Base-by-base conservation (phyloP, 2,797 vertebrate genomes). In the Cygnus olor region DNA sequence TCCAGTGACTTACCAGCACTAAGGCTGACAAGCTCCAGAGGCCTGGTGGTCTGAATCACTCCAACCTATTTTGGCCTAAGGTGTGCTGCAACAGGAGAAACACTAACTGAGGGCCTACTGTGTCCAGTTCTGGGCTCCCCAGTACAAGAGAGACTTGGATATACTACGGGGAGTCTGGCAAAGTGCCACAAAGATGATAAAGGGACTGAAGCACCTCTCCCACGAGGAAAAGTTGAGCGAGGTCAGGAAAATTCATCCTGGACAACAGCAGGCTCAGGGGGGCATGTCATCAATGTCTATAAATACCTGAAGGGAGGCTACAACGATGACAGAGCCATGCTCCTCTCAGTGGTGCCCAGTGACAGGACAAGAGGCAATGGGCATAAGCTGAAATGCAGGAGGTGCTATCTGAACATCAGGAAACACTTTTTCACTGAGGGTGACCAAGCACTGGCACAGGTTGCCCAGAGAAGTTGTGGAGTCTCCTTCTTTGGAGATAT, bases 221-320 rank as follows among this genome's bases (percentile, higher is more conserved):
- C 47, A 8, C 2, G 47, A 44, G 60, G 4, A 4, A 57, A 60
- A 27, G 11, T 54, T 30, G 16, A 47, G 58, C 58, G 7, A 51
- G 17, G 32, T 6, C 4, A 6, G 14, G 10, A 40, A 38, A 68
- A 19, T 34, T 56, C 63, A 38, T 28, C 8, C 38, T 32, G 25
- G 32, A 64, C 24, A 58, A 70, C 6, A 38, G 13, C 10, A 88
- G 25, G 32, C 32, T 82, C 14, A 38, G 7, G 36, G 11, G 18
- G 15, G 2, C 4, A 21, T 24, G 12, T 76, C 10, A 30, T 20
- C 0, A 9, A 11, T 17, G 4, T 22, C 4, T 34, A 45, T 21
- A 58, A 73, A 40, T 19, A 54, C 2, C 2, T 34, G 47, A 58
- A 38, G 28, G 22, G 45, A 36, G 3, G 6, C 3, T 44, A 1